These are phyloP conservation scores for Adelphocoris suturalis DNA, from an alignment of 2,888 invertebrate species.

Conservation along the genomic window DNA sequence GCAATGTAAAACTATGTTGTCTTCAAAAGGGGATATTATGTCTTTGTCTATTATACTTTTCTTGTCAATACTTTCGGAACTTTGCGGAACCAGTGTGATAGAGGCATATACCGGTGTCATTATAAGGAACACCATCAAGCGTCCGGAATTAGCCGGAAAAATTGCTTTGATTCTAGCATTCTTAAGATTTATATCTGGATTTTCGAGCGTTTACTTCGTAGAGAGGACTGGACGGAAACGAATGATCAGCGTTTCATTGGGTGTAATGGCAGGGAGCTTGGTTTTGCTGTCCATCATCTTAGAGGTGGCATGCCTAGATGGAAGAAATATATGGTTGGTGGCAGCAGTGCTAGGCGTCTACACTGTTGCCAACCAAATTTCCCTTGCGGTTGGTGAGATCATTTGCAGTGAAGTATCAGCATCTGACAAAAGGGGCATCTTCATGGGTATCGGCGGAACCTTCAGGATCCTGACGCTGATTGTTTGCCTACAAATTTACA, in stretches of 20 bases:
- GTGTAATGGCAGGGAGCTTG: not conserved
- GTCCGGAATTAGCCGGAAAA: not conserved
- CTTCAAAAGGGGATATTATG: not conserved
- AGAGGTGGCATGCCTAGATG: not conserved
- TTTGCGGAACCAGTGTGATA: slow-evolving; percentile 37
- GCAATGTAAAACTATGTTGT: not conserved
- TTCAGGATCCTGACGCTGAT: slow-evolving; percentile 18
- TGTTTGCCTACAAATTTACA: slow-evolving; percentile 1
- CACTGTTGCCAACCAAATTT: slow-evolving; percentile 53
- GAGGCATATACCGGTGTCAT: slow-evolving; percentile 30
- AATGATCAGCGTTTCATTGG: not conserved
- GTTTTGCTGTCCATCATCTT: not conserved
- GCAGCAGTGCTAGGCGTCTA: not conserved
- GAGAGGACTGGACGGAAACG: slow-evolving; percentile 43
- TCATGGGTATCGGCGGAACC: slow-evolving; percentile 11
- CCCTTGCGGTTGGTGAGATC: slow-evolving; percentile 30
- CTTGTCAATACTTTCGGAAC: not conserved
- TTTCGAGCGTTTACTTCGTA: slow-evolving; percentile 38
- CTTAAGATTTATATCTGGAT: slow-evolving; percentile 21
- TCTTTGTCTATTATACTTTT: not conserved
- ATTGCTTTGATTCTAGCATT: slow-evolving; percentile 22
- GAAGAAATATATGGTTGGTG: not conserved
- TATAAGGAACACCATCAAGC: not conserved
- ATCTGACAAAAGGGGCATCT: not conserved
- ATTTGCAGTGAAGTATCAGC: slow-evolving; percentile 19